These are phyloP conservation scores for Ostrea denselamellosa DNA, from an alignment of 1,140 invertebrate species.

Conservation along the genomic window DNA sequence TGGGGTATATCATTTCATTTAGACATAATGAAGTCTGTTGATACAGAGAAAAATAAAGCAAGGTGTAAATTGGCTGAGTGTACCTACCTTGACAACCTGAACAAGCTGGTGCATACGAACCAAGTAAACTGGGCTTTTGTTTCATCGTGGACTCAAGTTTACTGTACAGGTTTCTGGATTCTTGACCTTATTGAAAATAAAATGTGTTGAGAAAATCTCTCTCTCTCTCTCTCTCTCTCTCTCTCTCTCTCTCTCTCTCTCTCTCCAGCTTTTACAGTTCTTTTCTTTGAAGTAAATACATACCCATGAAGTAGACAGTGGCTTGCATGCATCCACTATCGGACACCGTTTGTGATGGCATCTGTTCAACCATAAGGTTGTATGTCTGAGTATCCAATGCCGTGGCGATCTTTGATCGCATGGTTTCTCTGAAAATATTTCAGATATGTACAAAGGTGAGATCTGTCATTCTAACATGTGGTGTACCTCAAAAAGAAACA, in stretches of 20 bases:
- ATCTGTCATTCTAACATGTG: no score
- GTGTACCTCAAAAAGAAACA: no score
- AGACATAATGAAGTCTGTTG: no score
- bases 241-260: not conserved
- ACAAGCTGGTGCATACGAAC: not conserved
- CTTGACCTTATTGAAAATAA: not conserved
- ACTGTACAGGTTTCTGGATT: not conserved
- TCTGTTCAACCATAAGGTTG: slow-evolving; percentile 30
- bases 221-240: not conserved
- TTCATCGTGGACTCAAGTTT: not conserved
- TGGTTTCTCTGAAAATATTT: slow-evolving; percentile 1
- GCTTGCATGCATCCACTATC: not conserved
- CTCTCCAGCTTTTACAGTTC: not conserved
- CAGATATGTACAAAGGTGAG: not conserved
- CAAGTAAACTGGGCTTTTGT: not conserved
- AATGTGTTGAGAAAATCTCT: not conserved
- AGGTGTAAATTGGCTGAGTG: not conserved
- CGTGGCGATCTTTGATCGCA: slow-evolving; percentile 14
- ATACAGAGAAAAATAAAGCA: no score
- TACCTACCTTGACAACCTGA: not conserved
- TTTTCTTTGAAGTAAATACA: not conserved
- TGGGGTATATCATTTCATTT: no score
- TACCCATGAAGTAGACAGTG: slow-evolving; percentile 42
- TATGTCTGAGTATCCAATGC: slow-evolving; percentile 30
- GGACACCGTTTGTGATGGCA: not conserved